phyloP scores from a whole-genome alignment of 2,113 vertebrate genomes.

The Chiloscyllium plagiosum region DNA sequence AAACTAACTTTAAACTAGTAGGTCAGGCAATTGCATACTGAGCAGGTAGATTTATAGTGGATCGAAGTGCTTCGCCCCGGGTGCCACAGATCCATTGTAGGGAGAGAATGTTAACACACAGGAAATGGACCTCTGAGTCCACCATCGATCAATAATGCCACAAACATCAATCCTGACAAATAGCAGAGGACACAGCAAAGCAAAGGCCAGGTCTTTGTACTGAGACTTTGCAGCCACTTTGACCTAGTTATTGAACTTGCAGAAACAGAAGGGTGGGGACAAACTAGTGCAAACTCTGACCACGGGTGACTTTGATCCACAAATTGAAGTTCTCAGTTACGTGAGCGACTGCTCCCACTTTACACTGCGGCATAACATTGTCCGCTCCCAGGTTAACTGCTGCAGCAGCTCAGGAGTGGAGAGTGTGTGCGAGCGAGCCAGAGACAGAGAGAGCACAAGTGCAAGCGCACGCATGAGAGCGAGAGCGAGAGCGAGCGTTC shows the following conservation, averaged over 20 bases:
- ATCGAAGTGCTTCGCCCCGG: not conserved
- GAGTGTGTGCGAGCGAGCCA: no score
- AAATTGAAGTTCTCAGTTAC: not conserved
- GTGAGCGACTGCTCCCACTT: not conserved
- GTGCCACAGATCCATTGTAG: constrained; percentile 1
- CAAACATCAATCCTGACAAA: constrained; percentile 25
- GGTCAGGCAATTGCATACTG: not conserved
- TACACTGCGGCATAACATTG: not conserved
- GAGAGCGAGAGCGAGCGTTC: no score
- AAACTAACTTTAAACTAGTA: not conserved
- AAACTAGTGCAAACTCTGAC: not conserved
- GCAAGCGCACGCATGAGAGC: no score
- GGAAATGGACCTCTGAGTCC: constrained; percentile 2
- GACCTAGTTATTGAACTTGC: not conserved
- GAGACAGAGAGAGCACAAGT: no score
- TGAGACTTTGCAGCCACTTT: not conserved
- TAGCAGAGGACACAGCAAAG: not conserved
- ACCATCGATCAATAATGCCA: constrained; percentile 5
- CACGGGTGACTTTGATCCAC: not conserved
- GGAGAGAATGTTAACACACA: constrained; percentile 15
- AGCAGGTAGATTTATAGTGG: not conserved
- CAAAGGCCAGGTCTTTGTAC: not conserved
- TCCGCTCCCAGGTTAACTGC: not conserved
- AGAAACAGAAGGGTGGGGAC: not conserved
- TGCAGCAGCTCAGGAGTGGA: no score